Percentiles rank a stretch among this genome's conserved stretches.
phyloP scores from a whole-genome alignment of 2,113 vertebrate species.

The Tichodroma muraria region DNA sequence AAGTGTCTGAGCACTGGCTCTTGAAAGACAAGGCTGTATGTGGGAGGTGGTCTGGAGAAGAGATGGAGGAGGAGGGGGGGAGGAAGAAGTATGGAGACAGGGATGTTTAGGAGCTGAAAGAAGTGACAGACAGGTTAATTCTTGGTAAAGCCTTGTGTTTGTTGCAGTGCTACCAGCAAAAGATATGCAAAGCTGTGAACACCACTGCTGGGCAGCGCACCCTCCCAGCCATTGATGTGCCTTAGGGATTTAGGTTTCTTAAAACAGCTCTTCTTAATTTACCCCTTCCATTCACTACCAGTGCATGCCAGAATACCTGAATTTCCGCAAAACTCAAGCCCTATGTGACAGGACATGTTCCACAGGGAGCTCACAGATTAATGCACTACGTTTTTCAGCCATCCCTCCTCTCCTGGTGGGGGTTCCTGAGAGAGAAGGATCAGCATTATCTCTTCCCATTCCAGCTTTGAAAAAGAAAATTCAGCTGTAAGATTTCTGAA shows the following conservation, averaged over 20 bases:
- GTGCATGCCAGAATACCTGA: not conserved
- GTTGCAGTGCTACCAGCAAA: not conserved
- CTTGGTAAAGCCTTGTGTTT: not conserved
- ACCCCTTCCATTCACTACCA: not conserved
- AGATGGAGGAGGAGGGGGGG: not conserved
- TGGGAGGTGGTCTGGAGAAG: not conserved
- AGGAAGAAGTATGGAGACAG: not conserved
- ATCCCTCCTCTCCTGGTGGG: not conserved
- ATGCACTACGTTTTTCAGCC: not conserved
- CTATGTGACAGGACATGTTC: not conserved
- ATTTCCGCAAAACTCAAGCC: not conserved
- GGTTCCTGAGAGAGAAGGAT: not conserved
- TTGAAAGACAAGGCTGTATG: not conserved
- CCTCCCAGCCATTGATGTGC: not conserved
- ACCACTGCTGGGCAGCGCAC: not conserved
- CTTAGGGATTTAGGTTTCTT: not conserved
- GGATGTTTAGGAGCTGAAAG: not conserved
- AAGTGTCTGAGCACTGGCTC: not conserved
- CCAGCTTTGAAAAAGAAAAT: conserved; percentile 11
- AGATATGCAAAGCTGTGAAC: not conserved
- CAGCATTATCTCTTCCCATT: not conserved
- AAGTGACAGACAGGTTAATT: not conserved
- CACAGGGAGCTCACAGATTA: not conserved
- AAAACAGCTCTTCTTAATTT: not conserved
- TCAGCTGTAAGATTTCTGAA: conserved; percentile 11